Evolutionary conservation across 2,888 invertebrate species (phyloP), one percentile per base, ranked within the genome.

Genomic region (Schizaphis graminum): DNA sequence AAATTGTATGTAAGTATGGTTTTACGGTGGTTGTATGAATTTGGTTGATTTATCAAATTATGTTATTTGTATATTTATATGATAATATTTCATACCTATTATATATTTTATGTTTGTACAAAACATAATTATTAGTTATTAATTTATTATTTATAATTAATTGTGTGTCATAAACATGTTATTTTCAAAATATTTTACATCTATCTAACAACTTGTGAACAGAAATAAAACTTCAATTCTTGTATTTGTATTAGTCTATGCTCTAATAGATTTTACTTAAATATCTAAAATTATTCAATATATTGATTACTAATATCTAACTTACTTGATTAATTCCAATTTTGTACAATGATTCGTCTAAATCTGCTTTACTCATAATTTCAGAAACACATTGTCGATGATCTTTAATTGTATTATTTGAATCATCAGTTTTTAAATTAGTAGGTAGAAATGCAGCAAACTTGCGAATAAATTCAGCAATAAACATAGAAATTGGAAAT

Each of bases 291-390:
- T n/a, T n/a, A 67, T 16, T 67, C n/a, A 16, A 67, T 41, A 21
- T 77, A 77, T 35, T 21, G 21, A 47, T 28, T 86, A 86, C 28
- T 47, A 47, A 53, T n/a, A 13, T 89, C n/a, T 56, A 44, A 96
- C 97, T 96, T 96, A 99, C 99, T 97, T 99, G 98, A 96, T 98
- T 98, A 94, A 99, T 97, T 49, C 99, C 99, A 92, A 99, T 97
- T 94, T 98, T 97, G 96, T 98, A 99, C 95, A 97, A 97, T 86
- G 98, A 97, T 94, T 97, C 97, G 95, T 99, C 98, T 94, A 99
- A 96, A 96, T 99, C 99, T 94, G 98, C 96, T 16, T 97, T 97
- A 56, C 98, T 96, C 94, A 99, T 96, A 97, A 99, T 98, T 95
- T 98, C 98, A 96, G 98, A 98, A 3, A 98, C 98, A 88, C 97